phyloP scores from a whole-genome alignment of 2,888 invertebrate species.

The Chirona hameri region DNA sequence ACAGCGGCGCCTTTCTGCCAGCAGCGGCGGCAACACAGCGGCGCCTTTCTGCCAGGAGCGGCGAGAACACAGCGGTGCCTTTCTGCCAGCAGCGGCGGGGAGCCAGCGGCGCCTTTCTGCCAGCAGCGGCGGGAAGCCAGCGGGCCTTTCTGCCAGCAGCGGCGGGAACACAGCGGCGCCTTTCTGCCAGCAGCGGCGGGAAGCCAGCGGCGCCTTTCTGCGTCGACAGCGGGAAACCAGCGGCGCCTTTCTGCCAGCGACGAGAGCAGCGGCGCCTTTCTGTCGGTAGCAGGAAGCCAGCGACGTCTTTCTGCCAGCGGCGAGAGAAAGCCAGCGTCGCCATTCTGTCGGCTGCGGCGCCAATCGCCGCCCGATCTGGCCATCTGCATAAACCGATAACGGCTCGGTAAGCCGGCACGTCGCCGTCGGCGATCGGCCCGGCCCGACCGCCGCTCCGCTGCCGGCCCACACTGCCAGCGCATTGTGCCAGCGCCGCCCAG shows the following conservation, averaged over 20 bases:
- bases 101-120: too few relatives aligned
- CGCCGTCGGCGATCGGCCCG: neutral
- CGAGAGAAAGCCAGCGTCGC: neutral
- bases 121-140: too few relatives aligned
- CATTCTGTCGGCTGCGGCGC: neutral
- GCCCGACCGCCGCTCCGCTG: neutral
- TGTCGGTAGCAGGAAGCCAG: neutral
- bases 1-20: too few relatives aligned
- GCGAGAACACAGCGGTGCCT: neutral
- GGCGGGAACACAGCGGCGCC: too few relatives aligned
- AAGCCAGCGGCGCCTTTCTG: neutral
- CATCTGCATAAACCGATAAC: constrained; percentile 4
- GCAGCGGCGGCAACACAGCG: too few relatives aligned
- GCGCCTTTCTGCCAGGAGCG: too few relatives aligned
- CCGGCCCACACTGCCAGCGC: neutral
- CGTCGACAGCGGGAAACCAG: neutral
- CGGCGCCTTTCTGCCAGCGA: too few relatives aligned
- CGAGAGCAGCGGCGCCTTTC: neutral
- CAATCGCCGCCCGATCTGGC: neutral
- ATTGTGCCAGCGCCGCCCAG: neutral
- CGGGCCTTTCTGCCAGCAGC: too few relatives aligned
- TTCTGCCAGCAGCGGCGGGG: neutral
- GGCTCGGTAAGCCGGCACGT: neutral
- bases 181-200: neutral
- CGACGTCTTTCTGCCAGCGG: neutral